Percentiles rank a stretch among this genome's conserved stretches.
These are phyloP conservation scores for Melanaphis sacchari DNA, from an alignment of 1,140 invertebrate species.

Conservation along the genomic window DNA sequence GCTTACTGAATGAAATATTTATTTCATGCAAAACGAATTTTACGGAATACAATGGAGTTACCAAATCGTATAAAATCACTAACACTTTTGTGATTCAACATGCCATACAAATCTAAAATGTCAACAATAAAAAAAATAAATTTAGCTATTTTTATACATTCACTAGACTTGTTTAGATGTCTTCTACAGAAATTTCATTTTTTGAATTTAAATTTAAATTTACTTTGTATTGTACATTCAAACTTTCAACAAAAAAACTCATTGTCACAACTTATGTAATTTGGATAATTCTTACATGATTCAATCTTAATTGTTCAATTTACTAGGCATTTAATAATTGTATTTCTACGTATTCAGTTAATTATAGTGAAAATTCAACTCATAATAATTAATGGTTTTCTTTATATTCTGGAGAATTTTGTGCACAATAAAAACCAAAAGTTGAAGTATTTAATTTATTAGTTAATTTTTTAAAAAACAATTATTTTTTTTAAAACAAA, in stretches of 20 bases:
- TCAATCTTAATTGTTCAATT: neutral
- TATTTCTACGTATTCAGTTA: neutral
- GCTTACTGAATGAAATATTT: neutral
- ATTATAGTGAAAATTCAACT: neutral
- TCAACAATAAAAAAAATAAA: slow-evolving; percentile 9
- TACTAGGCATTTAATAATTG: neutral
- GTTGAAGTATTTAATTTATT: neutral
- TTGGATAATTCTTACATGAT: neutral
- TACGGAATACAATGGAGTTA: neutral
- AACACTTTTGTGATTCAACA: neutral
- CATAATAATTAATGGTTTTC: neutral
- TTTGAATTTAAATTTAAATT: slow-evolving; percentile 16
- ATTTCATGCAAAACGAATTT: neutral
- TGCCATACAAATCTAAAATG: neutral
- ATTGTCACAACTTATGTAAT: neutral
- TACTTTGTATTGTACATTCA: neutral
- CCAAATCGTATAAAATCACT: neutral
- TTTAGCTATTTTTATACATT: neutral
- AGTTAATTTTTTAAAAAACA: too few relatives aligned
- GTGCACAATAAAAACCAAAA: neutral
- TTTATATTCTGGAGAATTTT: neutral
- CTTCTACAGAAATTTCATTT: neutral
- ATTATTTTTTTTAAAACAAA: neutral
- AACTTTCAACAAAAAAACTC: neutral
- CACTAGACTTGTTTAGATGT: neutral